Evolutionary conservation across 2,113 vertebrate genomes (phyloP).

Genomic region (Circaetus gallicus): DNA sequence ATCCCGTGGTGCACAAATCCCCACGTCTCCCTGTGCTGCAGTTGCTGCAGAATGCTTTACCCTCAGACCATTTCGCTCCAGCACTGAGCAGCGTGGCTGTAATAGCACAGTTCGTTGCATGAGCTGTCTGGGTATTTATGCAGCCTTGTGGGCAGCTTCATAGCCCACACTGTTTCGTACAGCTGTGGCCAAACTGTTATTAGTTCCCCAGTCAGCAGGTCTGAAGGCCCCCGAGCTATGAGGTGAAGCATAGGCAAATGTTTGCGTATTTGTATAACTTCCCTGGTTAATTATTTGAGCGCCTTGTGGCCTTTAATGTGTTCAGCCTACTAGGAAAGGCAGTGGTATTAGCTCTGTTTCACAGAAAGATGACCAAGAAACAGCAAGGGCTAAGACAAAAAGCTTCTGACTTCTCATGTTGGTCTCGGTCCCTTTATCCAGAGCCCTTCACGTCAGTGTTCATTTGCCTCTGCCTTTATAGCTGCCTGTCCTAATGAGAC

Average conservation of each 20-base stretch:
- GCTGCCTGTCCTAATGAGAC: not conserved
- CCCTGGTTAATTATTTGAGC: not conserved
- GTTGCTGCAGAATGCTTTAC: not conserved
- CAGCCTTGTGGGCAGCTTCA: not conserved
- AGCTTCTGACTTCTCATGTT: not conserved
- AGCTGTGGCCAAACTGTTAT: not conserved
- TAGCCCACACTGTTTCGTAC: not conserved
- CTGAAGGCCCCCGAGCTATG: not conserved
- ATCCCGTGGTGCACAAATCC: not conserved
- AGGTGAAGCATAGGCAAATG: not conserved
- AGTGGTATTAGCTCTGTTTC: not conserved
- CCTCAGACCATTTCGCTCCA: fast-evolving
- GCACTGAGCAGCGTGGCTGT: not conserved
- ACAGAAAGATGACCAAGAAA: not conserved
- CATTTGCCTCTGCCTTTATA: not conserved
- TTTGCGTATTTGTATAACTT: not conserved
- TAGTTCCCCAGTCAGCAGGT: not conserved
- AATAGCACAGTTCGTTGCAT: not conserved
- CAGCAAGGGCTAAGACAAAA: not conserved
- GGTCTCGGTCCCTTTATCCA: not conserved
- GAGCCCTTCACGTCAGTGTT: not conserved
- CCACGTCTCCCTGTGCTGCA: fast-evolving
- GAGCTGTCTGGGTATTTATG: not conserved
- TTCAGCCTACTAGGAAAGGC: not conserved
- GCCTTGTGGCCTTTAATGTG: fast-evolving